phyloP scores from a whole-genome alignment of 2,888 invertebrate species.

The Microctonus hyperodae region DNA sequence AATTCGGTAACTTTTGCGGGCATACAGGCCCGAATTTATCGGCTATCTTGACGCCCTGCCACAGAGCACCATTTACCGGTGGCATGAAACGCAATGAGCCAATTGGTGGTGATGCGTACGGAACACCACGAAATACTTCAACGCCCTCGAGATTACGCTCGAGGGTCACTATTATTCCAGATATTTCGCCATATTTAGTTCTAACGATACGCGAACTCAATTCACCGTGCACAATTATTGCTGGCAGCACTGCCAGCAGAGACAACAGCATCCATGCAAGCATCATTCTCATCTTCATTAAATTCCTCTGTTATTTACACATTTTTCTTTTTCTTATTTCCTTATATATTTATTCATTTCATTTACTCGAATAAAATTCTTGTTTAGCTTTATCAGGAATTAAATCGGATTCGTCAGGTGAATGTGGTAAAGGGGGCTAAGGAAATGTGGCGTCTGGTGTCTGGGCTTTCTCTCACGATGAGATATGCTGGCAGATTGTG shows the following conservation, averaged over 20 bases:
- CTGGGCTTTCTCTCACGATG: slow-evolving; percentile 31
- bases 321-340: neutral
- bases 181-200: slow-evolving; percentile 87
- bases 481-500: slow-evolving; percentile 41
- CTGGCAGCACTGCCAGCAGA: slow-evolving; percentile 44
- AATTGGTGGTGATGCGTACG: slow-evolving; percentile 92
- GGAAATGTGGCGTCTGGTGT: neutral
- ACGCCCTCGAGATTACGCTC: slow-evolving; percentile 80
- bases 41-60: slow-evolving; percentile 89
- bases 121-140: slow-evolving; percentile 91
- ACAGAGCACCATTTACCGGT: slow-evolving; percentile 90
- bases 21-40: slow-evolving; percentile 91
- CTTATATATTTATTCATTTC: neutral
- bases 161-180: slow-evolving; percentile 84
- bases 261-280: slow-evolving; percentile 19
- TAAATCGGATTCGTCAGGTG: slow-evolving; percentile 27
- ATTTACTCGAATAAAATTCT: neutral
- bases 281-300: slow-evolving; percentile 12
- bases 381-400: neutral
- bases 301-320: neutral
- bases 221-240: slow-evolving; percentile 46
- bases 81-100: slow-evolving; percentile 95
- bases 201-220: slow-evolving; percentile 84
- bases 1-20: slow-evolving; percentile 88
- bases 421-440: neutral